Evolutionary conservation across 2,797 vertebrate genomes (phyloP).

Genomic region (Brotula barbata): DNA sequence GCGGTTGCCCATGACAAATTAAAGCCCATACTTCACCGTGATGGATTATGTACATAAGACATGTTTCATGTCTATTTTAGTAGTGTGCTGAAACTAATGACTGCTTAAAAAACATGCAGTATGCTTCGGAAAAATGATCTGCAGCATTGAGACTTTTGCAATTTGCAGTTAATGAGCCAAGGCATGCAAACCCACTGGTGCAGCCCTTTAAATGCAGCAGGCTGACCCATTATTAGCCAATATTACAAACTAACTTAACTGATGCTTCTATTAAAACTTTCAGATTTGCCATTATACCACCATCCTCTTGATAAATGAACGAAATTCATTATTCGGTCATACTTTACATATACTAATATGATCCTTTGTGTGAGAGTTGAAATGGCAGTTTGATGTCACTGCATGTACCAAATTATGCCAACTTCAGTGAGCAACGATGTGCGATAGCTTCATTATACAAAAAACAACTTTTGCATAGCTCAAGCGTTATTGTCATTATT

Average conservation of each 20-base stretch:
- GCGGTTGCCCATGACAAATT: too few relatives aligned
- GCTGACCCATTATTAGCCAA: constrained; percentile 19
- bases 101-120: neutral
- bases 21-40: neutral
- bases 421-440: neutral
- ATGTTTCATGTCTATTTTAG: neutral
- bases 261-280: constrained; percentile 25
- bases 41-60: constrained; percentile 8
- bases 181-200: constrained; percentile 34
- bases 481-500: neutral
- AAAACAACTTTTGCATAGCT: neutral
- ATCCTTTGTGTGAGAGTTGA: too few relatives aligned
- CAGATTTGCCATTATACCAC: constrained; percentile 6
- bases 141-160: constrained; percentile 23
- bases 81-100: constrained; percentile 13
- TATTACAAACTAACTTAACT: constrained; percentile 21
- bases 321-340: too few relatives aligned
- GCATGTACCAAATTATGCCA: neutral
- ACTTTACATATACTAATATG: too few relatives aligned
- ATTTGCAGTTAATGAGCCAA: constrained; percentile 49
- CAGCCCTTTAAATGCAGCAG: constrained; percentile 17
- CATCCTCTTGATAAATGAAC: too few relatives aligned
- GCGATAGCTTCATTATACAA: neutral
- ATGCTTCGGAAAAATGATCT: constrained; percentile 26
- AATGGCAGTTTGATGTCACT: too few relatives aligned